These are phyloP conservation scores for Chelon labrosus DNA, from an alignment of 2,797 vertebrate genomes.

Conservation along the genomic window DNA sequence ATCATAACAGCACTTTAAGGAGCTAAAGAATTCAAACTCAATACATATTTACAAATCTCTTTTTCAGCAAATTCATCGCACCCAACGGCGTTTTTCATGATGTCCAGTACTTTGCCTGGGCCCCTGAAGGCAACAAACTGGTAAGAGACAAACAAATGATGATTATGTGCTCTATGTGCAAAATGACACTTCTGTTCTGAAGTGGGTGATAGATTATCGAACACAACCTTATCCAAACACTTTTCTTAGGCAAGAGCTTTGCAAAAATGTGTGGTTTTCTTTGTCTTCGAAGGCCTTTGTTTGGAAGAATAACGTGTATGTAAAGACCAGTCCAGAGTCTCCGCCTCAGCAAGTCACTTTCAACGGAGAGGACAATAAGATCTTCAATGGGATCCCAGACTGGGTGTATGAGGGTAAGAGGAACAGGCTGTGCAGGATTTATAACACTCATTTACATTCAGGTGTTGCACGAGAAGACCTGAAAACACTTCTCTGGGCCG, in stretches of 20 bases:
- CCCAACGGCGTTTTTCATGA: slow-evolving; percentile 83
- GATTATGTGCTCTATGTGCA: background rate
- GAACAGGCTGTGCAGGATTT: background rate
- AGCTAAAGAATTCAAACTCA: background rate
- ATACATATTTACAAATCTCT: slow-evolving; percentile 4
- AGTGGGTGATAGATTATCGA: slow-evolving; percentile 13
- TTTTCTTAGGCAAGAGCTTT: background rate
- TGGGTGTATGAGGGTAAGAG: slow-evolving; percentile 97
- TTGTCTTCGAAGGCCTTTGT: slow-evolving; percentile 88
- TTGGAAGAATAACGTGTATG: slow-evolving; percentile 90
- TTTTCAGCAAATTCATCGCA: slow-evolving; percentile 60
- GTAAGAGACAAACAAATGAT: slow-evolving; percentile 78
- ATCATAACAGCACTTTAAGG: too few species aligned
- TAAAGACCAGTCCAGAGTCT: slow-evolving; percentile 85
- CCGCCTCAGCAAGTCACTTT: slow-evolving; percentile 83
- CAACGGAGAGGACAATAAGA: slow-evolving; percentile 85
- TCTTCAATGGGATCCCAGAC: slow-evolving; percentile 96
- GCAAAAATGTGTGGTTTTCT: background rate
- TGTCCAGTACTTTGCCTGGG: slow-evolving; percentile 93
- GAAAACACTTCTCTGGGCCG: too few species aligned
- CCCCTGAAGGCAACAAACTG: slow-evolving; percentile 91
- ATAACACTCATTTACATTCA: background rate
- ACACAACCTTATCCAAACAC: slow-evolving; percentile 36
- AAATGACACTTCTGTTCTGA: slow-evolving; percentile 14
- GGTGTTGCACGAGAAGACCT: too few species aligned